These are phyloP conservation scores for Caenorhabditis macrosperma DNA, from an alignment of 2,888 invertebrate species.

Conservation along the genomic window DNA sequence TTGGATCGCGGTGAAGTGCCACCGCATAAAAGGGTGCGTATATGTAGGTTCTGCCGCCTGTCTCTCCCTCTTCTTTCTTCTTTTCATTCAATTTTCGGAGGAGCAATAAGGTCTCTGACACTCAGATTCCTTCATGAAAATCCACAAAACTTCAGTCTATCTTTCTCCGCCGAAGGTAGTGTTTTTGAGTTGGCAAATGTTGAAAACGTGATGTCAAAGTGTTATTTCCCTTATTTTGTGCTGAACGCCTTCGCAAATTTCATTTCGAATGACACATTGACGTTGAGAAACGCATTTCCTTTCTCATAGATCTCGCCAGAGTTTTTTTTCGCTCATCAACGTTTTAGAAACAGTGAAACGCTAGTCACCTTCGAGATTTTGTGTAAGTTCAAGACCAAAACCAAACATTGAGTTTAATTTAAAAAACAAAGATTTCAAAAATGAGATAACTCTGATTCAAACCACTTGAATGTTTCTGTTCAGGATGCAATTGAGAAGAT, in stretches of 20 bases:
- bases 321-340: neutral
- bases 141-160: slow-evolving; percentile 30
- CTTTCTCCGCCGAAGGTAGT: slow-evolving; percentile 33
- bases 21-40: slow-evolving; percentile 71
- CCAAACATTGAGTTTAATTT: no score
- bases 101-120: slow-evolving; percentile 30
- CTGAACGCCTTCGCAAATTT: slow-evolving; percentile 26
- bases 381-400: no score
- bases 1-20: slow-evolving; percentile 68
- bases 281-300: neutral
- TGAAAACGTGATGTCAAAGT: neutral
- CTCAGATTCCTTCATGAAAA: slow-evolving; percentile 27
- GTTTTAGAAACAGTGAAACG: no score
- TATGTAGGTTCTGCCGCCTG: slow-evolving; percentile 2
- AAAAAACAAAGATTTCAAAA: no score
- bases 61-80: slow-evolving; percentile 6
- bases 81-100: slow-evolving; percentile 6
- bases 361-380: no score
- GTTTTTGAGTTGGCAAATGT: neutral
- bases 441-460: no score
- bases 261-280: slow-evolving; percentile 22
- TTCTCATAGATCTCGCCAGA: no score
- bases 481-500: slow-evolving; percentile 80
- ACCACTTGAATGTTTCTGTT: no score
- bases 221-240: slow-evolving; percentile 39